These are phyloP conservation scores for Pampusana beccarii DNA, from an alignment of 2,113 vertebrate species.

Conservation along the genomic window DNA sequence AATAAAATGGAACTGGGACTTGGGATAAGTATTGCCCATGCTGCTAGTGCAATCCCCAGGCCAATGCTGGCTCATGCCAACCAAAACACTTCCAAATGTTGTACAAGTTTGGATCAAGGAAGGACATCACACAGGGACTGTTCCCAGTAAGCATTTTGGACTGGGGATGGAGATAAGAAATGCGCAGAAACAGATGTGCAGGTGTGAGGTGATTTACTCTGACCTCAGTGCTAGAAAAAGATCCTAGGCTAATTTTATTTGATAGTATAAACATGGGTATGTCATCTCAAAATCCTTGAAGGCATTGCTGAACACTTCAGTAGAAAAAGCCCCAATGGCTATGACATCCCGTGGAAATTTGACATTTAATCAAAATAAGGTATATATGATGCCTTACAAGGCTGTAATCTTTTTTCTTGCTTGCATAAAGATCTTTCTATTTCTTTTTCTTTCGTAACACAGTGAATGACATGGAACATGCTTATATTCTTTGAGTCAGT, in stretches of 20 bases:
- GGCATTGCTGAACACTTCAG: neutral
- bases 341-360: neutral
- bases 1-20: neutral
- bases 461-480: neutral
- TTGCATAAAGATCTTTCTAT: neutral
- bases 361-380: neutral
- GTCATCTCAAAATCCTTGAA: neutral
- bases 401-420: neutral
- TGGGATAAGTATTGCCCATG: neutral
- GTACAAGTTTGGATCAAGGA: neutral
- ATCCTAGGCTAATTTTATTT: neutral
- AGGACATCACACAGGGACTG: neutral
- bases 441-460: neutral
- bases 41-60: neutral
- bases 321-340: neutral
- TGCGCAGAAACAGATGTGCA: neutral
- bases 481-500: neutral
- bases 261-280: accelerated
- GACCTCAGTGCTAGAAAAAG: neutral
- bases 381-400: neutral
- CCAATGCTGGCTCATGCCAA: neutral
- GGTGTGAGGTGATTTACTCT: neutral
- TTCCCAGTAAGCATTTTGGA: neutral
- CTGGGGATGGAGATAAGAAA: neutral
- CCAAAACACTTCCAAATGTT: neutral